Base-by-base conservation (phyloP, 2,113 vertebrate genomes). In the Genyomyrus donnyi region DNA sequence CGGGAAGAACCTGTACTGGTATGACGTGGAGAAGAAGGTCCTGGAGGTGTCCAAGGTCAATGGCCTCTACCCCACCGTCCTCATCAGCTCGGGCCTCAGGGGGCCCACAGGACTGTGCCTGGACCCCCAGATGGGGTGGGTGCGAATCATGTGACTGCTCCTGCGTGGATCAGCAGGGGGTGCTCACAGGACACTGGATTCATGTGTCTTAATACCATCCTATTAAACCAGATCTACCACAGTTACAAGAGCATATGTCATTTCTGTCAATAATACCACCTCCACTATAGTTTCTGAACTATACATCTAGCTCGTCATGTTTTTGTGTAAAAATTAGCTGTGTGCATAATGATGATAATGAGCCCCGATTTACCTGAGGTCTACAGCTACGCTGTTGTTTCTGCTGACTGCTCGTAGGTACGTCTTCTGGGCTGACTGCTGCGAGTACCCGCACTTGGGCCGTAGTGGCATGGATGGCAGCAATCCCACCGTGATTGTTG, bases 1-100 rank as follows among this genome's bases (percentile, higher is more conserved):
- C 93, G 97, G 97, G 88, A 98, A 97, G 93, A 98, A 98, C 91
- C 96, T 98, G 80, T 98, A 98, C 86, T 98, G 97, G 97, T 97
- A 96, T 92, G 97, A 97, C 45, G 95, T 95, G 17, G 97, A 97
- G 92, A 98, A 96, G 93, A 96, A 96, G 93, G 95, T 96, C 58
- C 96, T 98, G 88, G 97, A 97, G 95, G 97, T 98, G 89, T 97
- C 97, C 13, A 97, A 98, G 93, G 95, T 97, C 90, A 97, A 93
- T 85, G 97, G 97, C 66, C 96, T 98, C 50, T 98, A 97, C 89
- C 97, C 97, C 35, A 97, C 96, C 0, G 92, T 96, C 85, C 96
- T 98, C 5, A 96, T 98, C 90, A 97, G 90, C 93, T 96, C 96
- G 91, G 95, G 94, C 27, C 94, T 98, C 92, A 97, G 95, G 90